Conservation (phyloP, 2,888 invertebrate genomes). For the Melieria picta region DNA sequence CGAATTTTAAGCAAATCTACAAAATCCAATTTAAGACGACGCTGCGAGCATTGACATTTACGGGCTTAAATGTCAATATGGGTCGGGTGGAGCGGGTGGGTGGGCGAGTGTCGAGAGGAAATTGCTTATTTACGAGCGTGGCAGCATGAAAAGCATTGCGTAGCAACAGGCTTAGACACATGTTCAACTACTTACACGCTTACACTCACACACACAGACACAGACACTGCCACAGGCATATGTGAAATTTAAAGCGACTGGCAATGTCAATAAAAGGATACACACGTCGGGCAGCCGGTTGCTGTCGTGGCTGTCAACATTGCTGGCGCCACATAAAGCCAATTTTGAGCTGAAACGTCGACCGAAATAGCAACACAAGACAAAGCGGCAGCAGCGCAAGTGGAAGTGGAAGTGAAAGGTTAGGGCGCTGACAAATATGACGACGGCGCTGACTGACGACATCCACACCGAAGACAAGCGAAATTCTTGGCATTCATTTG, state of each 20-base stretch:
- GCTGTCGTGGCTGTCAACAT: not conserved
- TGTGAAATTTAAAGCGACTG: not conserved
- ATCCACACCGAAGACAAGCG: not conserved
- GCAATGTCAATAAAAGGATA: not conserved
- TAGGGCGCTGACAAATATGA: not conserved
- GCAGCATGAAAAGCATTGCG: not conserved
- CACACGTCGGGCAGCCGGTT: not conserved
- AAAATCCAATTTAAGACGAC: too few species aligned
- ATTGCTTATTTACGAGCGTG: not conserved
- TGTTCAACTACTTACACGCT: not conserved
- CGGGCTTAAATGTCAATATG: too few species aligned
- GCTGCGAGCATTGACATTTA: too few species aligned
- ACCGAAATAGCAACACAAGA: not conserved
- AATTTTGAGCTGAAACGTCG: not conserved
- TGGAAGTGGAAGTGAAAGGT: not conserved
- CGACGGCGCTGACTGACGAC: not conserved
- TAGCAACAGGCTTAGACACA: not conserved
- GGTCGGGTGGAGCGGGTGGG: too few species aligned
- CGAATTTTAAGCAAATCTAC: too few species aligned
- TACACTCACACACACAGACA: not conserved
- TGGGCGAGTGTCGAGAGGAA: not conserved
- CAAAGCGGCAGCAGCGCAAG: not conserved
- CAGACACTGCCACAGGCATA: not conserved
- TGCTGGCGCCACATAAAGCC: not conserved
- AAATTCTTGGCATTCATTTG: too few species aligned